Base-by-base conservation (phyloP, 2,888 invertebrate genomes). In the Linnaemya vulpina region DNA sequence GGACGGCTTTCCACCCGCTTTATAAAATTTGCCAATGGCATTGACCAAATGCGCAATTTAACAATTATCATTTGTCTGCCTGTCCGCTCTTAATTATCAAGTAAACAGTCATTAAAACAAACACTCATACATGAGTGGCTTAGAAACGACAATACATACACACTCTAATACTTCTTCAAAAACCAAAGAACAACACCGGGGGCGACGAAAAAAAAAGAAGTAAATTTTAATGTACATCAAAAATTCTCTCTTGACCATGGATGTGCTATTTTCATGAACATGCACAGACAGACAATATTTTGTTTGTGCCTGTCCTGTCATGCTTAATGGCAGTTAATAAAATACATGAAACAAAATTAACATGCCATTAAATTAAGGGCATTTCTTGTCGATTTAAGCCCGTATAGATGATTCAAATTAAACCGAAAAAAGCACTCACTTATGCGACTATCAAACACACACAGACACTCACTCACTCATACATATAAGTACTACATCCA, bases 371-470 rank as follows among this genome's bases (percentile, higher is more conserved):
- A 43, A 43, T 46, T 43, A 67, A 67, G 35, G 63, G 46, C 35
- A 17, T 25, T 73, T 55, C 55, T 58, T 40, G 53, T 62, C 70
- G 49, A 53, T 79, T 73, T 62, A 70, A 73, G 60, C 20, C 75
- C 58, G 74, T 35, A 73, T 73, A 81, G 73, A 81, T 81, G 75
- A 85, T 85, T 85, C n/a, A 71, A 78, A 85, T 81, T 70, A 67
- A 68, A 81, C 20, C 58, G 15, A 67, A 43, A 76, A 65, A 51
- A 40, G 4, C 15, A 74, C 17, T 63, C 46, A 63, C n/a, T 55
- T 58, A 76, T 46, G 15, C 17, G 20, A 51, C 13, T 58, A 51
- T 11, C 38, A 51, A 49, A 53, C 40, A 60, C 43, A 60, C 46
- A 49, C 17, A 5, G 30, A 13, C 49, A 46, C 4, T 20, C 30